Base-by-base conservation (phyloP, 1,140 invertebrate genomes). In the Papilio aristodemus region DNA sequence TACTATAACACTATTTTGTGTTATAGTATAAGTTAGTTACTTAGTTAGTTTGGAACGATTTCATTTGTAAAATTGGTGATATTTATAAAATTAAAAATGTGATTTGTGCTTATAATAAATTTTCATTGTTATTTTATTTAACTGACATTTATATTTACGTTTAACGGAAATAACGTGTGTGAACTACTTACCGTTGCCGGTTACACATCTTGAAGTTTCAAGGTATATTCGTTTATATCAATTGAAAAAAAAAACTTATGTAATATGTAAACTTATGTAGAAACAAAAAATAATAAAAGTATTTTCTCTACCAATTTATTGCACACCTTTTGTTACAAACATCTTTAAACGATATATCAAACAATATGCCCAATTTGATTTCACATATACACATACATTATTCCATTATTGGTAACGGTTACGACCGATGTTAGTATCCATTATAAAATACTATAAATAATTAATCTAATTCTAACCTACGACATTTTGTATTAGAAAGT, bases 401-500 rank as follows among this genome's bases (percentile, higher is more conserved):
- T 62, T 63, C 37, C 19, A 46, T 67, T 71, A 76, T 71, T 89
- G 86, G 89, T 89, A 88, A 90, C 86, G 80, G 76, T 83, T 81
- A 76, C 71, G 77, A 70, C 74, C 69, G 82, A 79, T 77, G 79
- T 83, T 82, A 84, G 77, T 79, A 81, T 46, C 41, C 70, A 73
- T 73, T 78, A 79, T 54, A 70, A 70, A 74, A 78, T 80, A 77
- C 32, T 78, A 87, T 89, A 91, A 91, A 89, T 89, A 91, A 77
- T 67, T 82, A 84, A 64, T 68, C 76, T 80, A 83, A 74, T 73
- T 54, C 71, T 84, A 86, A 82, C 78, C 83, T 86, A 85, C 77
- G 76, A 88, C 84, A 90, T 84, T 87, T 84, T 86, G 81, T 85
- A 83, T 77, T 46, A 57, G 82, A 88, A 89, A 88, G 83, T 79